Base-by-base conservation (phyloP, 1,140 invertebrate species). In the Eumaeus atala region DNA sequence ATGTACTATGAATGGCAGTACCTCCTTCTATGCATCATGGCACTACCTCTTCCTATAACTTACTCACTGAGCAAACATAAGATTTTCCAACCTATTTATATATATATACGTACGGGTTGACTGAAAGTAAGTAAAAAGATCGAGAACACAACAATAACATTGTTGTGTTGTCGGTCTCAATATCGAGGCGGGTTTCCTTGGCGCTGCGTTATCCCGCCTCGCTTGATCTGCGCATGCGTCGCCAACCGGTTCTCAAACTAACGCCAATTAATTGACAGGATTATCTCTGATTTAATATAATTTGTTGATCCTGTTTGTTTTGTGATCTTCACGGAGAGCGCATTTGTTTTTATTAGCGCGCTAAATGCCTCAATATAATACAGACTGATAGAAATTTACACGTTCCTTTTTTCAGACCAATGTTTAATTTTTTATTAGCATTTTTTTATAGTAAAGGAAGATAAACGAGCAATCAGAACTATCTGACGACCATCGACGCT, bases 281-380 rank as follows among this genome's bases (percentile, higher is more conserved):
- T 86, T 86, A 86, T 83, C 83, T 83, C 74, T 77, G 83, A 83
- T 84, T 84, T 81, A 86, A 85, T 83, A 83, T 77, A 83, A 84
- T 85, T 83, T 81, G 73, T 79, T 71, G 62, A 69, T 69, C 63
- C 67, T 81, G 77, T 82, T 85, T 85, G 78, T 80, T 83, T 82
- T 80, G 75, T 72, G 74, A 66, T 70, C 64, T 72, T 66, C 60
- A 61, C 53, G 59, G 56, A 59, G 54, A 56, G n/a, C 64, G 69
- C 71, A 64, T 60, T 67, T 62, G 64, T 70, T 67, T 62, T 67
- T 66, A 68, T 77, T 42, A 53, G 28, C 21, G 6, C 21, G 21
- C 21, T 28, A 28, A 28, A 28, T 28, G 21, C 21, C n/a, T 28
- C 6, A 28, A 6, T 28, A 28, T 62, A n/a, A n/a, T 66, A 66